Base-by-base conservation (phyloP, 2,797 vertebrate species). In the Syngnathus rostellatus region DNA sequence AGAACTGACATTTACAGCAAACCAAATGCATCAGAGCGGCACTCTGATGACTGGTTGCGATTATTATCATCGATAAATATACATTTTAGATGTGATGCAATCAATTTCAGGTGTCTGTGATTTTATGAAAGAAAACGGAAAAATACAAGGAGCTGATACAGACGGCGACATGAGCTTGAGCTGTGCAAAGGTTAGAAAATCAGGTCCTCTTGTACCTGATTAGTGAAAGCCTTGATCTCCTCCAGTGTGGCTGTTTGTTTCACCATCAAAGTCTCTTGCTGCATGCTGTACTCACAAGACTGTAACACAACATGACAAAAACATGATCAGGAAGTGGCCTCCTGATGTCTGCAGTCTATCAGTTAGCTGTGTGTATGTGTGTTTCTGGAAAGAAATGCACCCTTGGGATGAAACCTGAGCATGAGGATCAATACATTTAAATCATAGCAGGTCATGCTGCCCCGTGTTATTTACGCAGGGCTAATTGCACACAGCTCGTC, bases 171-270 rank as follows among this genome's bases (percentile, higher is more conserved):
- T 61, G 57, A 59, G 37, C 12, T 45, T 17, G n/a, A 46, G 61
- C 39, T 38, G 10, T 12, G 40, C 21, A 3, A 25, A 45, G 14
- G 21, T 25, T 41, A 16, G 12, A 61, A 62, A 45, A 45, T 12
- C n/a, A 17, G 41, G 21, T 38, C 54, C 66, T 19, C 66, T 54
- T 69, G 53, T 19, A 96, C 94, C 93, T 95, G 91, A 72, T 89
- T 90, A 74, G 90, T 92, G 63, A 89, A 82, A 57, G 84, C 85
- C 83, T 88, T 93, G 86, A 98, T 93, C 71, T 90, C 86, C 37
- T 92, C 91, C 77, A 97, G 85, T 25, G 90, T 94, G 8, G 88
- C 90, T 0, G 86, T 86, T 77, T 98, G 95, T 77, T 93, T 98
- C 87, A 91, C 92, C 81, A 93, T 91, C 78, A 98, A 91, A 68